Evolutionary conservation across 2,797 vertebrate species (phyloP).

Genomic region (Pseudocheirus occidentalis): DNA sequence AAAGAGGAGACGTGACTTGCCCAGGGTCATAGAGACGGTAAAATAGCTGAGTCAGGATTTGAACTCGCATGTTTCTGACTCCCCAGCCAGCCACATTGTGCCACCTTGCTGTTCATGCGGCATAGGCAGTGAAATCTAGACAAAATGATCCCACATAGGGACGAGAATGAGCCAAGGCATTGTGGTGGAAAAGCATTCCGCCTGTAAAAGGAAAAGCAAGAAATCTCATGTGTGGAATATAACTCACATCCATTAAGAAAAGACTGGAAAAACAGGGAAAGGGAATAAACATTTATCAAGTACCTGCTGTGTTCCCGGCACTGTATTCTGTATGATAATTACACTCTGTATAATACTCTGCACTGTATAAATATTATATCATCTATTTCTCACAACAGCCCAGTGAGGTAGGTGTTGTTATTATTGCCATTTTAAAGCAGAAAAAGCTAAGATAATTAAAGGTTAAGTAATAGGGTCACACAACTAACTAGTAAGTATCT

Average conservation of each 20-base stretch:
- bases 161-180: not conserved
- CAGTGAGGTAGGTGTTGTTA: not conserved
- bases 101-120: not conserved
- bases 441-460: not conserved
- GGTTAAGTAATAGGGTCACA: not conserved
- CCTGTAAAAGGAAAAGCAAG: not conserved
- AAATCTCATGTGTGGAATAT: not conserved
- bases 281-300: not conserved
- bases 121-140: not conserved
- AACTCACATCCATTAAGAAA: not conserved
- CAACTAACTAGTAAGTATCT: not conserved
- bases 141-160: not conserved
- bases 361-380: not conserved
- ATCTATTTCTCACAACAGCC: not conserved
- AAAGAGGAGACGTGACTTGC: not conserved
- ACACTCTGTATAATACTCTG: too few species aligned
- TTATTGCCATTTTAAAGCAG: not conserved
- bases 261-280: not conserved
- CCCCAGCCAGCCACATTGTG: not conserved
- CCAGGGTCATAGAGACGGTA: not conserved
- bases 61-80: not conserved
- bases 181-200: not conserved
- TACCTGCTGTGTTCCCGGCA: not conserved
- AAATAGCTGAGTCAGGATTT: not conserved
- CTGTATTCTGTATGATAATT: too few species aligned